Evolutionary conservation across 1,140 invertebrate genomes (phyloP).

Genomic region (Nylanderia fulva): DNA sequence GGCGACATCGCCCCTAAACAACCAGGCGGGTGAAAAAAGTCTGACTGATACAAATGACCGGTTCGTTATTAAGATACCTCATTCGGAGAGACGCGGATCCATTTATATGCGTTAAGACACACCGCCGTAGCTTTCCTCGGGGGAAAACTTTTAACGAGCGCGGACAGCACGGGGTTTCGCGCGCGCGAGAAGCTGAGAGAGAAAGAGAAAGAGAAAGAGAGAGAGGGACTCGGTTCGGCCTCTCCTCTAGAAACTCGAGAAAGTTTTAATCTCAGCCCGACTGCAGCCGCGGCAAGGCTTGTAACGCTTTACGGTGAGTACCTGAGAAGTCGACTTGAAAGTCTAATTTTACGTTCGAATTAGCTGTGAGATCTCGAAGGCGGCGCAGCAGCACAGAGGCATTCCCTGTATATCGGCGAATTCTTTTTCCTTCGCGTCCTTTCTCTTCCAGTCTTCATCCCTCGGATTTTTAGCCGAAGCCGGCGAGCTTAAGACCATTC

Average conservation of each 20-base stretch:
- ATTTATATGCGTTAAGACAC: constrained; percentile 72
- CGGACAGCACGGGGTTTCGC: constrained; percentile 36
- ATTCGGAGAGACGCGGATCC: constrained; percentile 49
- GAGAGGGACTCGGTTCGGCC: neutral
- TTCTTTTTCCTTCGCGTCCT: constrained; percentile 38
- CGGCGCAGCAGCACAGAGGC: neutral
- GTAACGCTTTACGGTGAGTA: constrained; percentile 63
- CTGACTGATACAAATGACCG: constrained; percentile 68
- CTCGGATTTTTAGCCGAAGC: constrained; percentile 58
- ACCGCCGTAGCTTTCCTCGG: constrained; percentile 46
- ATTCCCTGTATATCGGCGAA: neutral
- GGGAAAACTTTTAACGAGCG: constrained; percentile 70
- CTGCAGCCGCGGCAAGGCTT: constrained; percentile 59
- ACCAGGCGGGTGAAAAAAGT: constrained; percentile 41
- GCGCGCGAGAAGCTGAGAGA: neutral
- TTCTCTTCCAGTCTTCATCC: constrained; percentile 41
- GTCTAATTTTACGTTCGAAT: constrained; percentile 70
- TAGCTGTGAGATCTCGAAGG: constrained; percentile 32
- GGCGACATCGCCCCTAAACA: constrained; percentile 48
- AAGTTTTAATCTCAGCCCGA: constrained; percentile 71
- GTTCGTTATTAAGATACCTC: constrained; percentile 70
- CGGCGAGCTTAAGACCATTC: constrained; percentile 41
- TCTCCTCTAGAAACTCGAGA: constrained; percentile 41
- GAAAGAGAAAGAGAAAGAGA: too few species aligned
- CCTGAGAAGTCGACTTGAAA: constrained; percentile 65